Evolutionary conservation across 2,888 invertebrate genomes (phyloP).

Genomic region (Trilocha varians): DNA sequence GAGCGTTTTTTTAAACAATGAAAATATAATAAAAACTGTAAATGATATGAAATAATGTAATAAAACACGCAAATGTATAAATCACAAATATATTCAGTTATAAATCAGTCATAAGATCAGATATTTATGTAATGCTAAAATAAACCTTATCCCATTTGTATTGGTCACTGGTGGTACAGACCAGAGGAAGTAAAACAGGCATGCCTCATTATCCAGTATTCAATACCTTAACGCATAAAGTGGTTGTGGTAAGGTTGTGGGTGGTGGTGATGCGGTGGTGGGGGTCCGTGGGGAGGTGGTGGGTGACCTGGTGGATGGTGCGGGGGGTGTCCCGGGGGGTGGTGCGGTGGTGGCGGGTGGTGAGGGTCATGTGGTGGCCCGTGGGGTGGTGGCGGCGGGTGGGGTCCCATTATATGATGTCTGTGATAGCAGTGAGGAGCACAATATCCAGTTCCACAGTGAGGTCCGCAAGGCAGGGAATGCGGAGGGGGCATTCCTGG

Average conservation of each 20-base stretch:
- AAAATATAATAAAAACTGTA: too few relatives aligned
- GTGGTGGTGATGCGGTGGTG: slow-evolving; percentile 16
- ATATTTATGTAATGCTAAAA: too few relatives aligned
- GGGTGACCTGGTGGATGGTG: slow-evolving; percentile 12
- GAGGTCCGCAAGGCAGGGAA: slow-evolving; percentile 41
- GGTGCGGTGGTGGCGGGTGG: slow-evolving; percentile 14
- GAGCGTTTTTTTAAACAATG: too few relatives aligned
- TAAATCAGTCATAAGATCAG: too few relatives aligned
- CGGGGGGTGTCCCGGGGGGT: slow-evolving; percentile 11
- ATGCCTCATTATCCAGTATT: neutral
- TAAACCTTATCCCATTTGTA: too few relatives aligned
- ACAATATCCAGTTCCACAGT: slow-evolving; percentile 40
- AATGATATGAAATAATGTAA: too few relatives aligned
- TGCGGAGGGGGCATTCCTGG: slow-evolving; percentile 52
- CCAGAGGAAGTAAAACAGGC: neutral
- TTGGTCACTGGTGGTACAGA: too few relatives aligned
- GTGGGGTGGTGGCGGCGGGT: slow-evolving; percentile 15
- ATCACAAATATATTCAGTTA: too few relatives aligned
- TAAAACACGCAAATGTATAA: too few relatives aligned
- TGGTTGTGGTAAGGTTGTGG: slow-evolving; percentile 9
- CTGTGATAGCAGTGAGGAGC: slow-evolving; percentile 39
- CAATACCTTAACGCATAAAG: neutral
- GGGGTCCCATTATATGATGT: slow-evolving; percentile 13
- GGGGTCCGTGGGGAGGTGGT: slow-evolving; percentile 15
- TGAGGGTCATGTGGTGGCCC: slow-evolving; percentile 11